phyloP scores from a whole-genome alignment of 2,113 vertebrate genomes.

The Elephantulus edwardii region DNA sequence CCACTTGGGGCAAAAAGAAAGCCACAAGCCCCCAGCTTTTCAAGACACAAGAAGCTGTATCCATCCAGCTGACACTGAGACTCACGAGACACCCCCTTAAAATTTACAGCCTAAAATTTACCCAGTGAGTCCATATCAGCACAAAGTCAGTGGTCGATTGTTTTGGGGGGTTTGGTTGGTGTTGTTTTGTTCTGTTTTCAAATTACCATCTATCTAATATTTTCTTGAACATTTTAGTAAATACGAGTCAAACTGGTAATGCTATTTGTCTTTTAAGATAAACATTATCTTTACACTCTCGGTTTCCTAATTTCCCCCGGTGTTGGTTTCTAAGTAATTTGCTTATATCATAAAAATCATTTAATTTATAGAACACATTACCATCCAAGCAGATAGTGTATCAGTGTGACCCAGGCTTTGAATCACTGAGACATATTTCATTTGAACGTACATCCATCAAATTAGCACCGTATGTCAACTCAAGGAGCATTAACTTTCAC shows the following conservation, averaged over 20 bases:
- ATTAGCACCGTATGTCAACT: constrained; percentile 56
- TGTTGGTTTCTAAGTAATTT: constrained; percentile 23
- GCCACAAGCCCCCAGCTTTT: too few relatives aligned
- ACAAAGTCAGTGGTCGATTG: too few relatives aligned
- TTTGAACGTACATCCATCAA: constrained; percentile 68
- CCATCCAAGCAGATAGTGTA: neutral
- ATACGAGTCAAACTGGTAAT: neutral
- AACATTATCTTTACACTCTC: constrained; percentile 20
- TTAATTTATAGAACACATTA: constrained; percentile 48
- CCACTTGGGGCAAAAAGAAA: too few relatives aligned
- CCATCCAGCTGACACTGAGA: too few relatives aligned
- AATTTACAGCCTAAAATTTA: too few relatives aligned
- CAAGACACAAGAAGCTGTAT: too few relatives aligned
- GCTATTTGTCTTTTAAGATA: constrained; percentile 34
- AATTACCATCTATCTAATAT: neutral
- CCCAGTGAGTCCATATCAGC: too few relatives aligned
- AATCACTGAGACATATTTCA: constrained; percentile 35
- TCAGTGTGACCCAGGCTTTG: constrained; percentile 25
- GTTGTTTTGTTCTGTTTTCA: too few relatives aligned
- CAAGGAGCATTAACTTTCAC: constrained; percentile 39
- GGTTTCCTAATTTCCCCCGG: constrained; percentile 3
- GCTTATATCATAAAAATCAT: constrained; percentile 53
- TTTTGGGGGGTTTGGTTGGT: too few relatives aligned
- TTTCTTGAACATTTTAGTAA: neutral
- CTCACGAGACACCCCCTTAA: too few relatives aligned